Base-by-base conservation (phyloP, 2,797 vertebrate genomes). In the Naso thynnoides region DNA sequence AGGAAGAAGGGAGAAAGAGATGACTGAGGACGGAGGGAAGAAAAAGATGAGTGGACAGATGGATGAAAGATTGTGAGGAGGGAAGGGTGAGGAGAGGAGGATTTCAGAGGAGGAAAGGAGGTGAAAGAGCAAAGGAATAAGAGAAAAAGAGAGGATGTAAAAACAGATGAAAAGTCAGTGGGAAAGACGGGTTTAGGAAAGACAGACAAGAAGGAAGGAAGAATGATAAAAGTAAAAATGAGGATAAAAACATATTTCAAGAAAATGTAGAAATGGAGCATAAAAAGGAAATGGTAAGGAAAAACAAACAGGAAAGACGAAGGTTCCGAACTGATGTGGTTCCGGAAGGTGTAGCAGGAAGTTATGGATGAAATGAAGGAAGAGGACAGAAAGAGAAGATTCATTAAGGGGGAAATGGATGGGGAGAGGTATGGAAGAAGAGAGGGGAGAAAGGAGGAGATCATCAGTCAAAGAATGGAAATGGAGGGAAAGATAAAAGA, bases 291-390 rank as follows among this genome's bases (percentile, higher is more conserved):
- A 31, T 4, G 33, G 56, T 14, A 15, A 24, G 49, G 42, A 56
- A 39, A 64, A 18, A 54, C 16, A 33, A 38, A 29, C 29, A 27
- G 6, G 29, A 18, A 26, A 55, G 29, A 9, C n/a, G n/a, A 23
- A 42, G 48, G 23, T 6, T 38, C 6, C 6, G 36, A 6, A 38
- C n/a, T n/a, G n/a, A n/a, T n/a, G n/a, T n/a, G n/a, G n/a, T n/a
- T n/a, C n/a, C n/a, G 16, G 52, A 67, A 67, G 60, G 44, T 26
- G 29, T 33, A 52, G 48, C n/a, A 33, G 48, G 21, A 39, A 38
- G 36, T 49, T 33, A 55, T 54, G 56, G 39, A 58, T 27, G 44
- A 65, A 71, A 72, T 21, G 42, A 76, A 21, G 36, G 31, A 26
- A 21, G 10, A 42, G 10, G 26, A 5, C 27, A 45, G 3, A 16